Conservation (phyloP, 2,113 vertebrate species). For the Rhagologus leucostigma region DNA sequence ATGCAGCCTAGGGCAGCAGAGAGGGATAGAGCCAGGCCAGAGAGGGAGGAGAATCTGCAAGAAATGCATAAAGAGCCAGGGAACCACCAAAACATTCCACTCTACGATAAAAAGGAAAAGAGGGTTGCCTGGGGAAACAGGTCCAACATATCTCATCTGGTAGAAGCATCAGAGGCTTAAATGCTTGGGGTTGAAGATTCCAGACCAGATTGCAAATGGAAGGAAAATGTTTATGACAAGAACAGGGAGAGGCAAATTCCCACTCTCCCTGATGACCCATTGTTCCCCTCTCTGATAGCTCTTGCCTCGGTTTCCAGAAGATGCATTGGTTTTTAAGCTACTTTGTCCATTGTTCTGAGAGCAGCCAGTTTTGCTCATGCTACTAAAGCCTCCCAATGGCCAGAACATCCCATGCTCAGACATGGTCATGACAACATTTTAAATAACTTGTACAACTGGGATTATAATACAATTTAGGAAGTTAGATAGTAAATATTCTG, state of each 20-base stretch:
- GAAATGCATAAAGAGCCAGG: background rate
- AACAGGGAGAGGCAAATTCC: background rate
- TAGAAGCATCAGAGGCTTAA: background rate
- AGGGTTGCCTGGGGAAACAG: background rate
- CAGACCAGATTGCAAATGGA: background rate
- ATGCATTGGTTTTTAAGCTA: background rate
- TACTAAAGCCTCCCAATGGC: background rate
- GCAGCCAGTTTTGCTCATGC: background rate
- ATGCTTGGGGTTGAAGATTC: background rate
- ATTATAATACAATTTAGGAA: background rate
- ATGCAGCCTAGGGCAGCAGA: background rate
- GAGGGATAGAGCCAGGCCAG: background rate
- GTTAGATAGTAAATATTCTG: background rate
- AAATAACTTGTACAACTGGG: background rate
- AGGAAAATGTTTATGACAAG: background rate
- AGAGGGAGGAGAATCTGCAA: background rate
- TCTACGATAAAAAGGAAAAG: background rate
- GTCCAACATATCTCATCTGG: background rate
- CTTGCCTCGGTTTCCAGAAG: background rate
- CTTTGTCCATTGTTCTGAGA: background rate
- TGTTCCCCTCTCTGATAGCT: background rate
- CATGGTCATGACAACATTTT: background rate
- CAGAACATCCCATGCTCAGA: background rate
- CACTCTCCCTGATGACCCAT: background rate
- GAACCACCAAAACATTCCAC: background rate